Base-by-base conservation (phyloP, 2,113 vertebrate genomes). In the Mustela lutreola region DNA sequence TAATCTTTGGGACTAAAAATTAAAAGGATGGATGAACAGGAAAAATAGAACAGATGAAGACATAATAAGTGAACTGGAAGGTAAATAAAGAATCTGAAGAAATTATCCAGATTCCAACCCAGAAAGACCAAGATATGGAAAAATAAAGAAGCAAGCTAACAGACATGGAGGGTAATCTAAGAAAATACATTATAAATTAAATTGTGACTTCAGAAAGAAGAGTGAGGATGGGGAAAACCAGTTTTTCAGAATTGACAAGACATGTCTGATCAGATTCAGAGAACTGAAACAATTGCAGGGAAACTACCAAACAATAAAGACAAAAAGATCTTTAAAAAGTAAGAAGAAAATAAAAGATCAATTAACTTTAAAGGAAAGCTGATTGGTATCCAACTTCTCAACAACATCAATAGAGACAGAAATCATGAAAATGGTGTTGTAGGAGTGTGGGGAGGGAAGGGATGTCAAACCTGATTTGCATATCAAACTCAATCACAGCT, bases 321-420 rank as follows among this genome's bases (percentile, higher is more conserved):
- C 62, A 56, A 86, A 18, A 87, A 82, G 63, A 18, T 21, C 58
- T 82, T 31, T 11, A 82, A 81, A 95, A 26, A 89, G 53, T 89
- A 82, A 88, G 63, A 33, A 60, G 60, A 93, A 82, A 89, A 65
- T 87, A 58, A 50, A 71, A 62, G 24, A 62, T 26, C 26, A 15
- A 5, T 81, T 93, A 50, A 42, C 70, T 97, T 85, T 90, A 90
- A 90, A 50, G 24, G 56, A 53, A 92, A 95, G 11, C 50, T 95
- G 31, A 50, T n/a, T 89, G 60, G 36, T 42, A 16, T 73, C 45
- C 95, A 86, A 67, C 19, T 84, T 93, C 26, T 95, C 21, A 67
- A 31, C 11, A 62, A 39, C 26, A 42, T 70, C 11, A 86, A 19
- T 28, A 67, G 56, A 89, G 19, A 58, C 1, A 75, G 63, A 93